Percentiles rank a stretch among this genome's conserved stretches.
phyloP scores from a whole-genome alignment of 1,140 invertebrate species.

The Drosophila malerkotliana region DNA sequence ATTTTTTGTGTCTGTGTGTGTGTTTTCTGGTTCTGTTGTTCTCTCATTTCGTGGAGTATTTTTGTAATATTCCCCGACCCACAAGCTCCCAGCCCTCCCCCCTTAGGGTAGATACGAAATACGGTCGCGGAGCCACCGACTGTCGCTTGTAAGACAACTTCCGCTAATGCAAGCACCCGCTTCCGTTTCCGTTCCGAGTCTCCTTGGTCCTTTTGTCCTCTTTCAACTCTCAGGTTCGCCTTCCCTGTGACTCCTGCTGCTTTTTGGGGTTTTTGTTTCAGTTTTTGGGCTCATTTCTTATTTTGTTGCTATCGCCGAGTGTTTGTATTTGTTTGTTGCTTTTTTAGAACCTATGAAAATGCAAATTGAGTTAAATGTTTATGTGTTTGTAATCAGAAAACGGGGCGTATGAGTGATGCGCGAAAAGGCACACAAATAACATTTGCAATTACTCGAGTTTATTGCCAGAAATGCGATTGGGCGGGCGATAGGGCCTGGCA shows the following conservation, averaged over 20 bases:
- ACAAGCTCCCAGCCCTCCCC: too few relatives aligned
- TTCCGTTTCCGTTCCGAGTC: conserved; percentile 49
- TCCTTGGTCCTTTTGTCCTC: conserved; percentile 3
- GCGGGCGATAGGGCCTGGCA: too few relatives aligned
- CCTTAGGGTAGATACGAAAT: not conserved
- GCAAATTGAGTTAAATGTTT: conserved; percentile 71
- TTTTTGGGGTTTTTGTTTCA: conserved; percentile 41
- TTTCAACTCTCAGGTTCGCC: not conserved
- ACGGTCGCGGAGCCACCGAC: conserved; percentile 10
- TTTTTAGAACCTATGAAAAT: conserved; percentile 64
- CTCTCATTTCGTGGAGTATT: conserved; percentile 25
- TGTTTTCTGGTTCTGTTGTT: not conserved
- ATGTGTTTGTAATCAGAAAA: conserved; percentile 58
- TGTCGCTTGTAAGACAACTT: conserved; percentile 57
- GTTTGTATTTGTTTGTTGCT: conserved; percentile 38
- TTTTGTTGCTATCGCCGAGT: conserved; percentile 14
- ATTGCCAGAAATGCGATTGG: conserved; percentile 38
- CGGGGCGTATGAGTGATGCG: conserved; percentile 3
- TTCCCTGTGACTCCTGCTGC: not conserved
- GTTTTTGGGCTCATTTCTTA: conserved; percentile 43
- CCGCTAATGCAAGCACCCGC: conserved; percentile 67
- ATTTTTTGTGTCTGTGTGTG: conserved; percentile 3
- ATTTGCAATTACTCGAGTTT: conserved; percentile 50
- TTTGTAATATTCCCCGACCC: conserved; percentile 34
- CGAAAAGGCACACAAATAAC: conserved; percentile 16